Evolutionary conservation across 2,888 invertebrate species (phyloP), one percentile per base, ranked within the genome.

Genomic region (Stramonita haemastoma): DNA sequence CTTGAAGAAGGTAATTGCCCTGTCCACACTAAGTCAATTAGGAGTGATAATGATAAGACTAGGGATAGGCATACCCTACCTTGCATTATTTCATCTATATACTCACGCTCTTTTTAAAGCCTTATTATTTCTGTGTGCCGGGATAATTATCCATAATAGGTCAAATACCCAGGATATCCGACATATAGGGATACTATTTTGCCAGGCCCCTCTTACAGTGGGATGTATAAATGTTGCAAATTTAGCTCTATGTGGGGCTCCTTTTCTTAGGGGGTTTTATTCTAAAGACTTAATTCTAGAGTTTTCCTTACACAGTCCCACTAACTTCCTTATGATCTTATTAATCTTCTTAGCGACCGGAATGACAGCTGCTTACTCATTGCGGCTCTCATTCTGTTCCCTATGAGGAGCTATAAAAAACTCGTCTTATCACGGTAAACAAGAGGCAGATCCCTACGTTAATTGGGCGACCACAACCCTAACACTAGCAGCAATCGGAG

Each of bases 1-100:
- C 96, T 96, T 97, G 95, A 98, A 98, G 96, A 98, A 97, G 96
- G 97, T 97, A 97, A 97, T 98, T 97, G 97, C 97, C 94, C 96
- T 97, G 94, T 97, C 97, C 0, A 97, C 97, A 92, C 97, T 98
- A 96, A 97, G 97, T 1, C 98, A 98, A 95, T 96, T 98, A 95
- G 97, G 97, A 0, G 96, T 98, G 95, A 97, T 98, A 97, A 97
- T 97, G 95, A 97, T 97, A 96, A 96, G 97, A 96, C 96, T 97
- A 95, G 96, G 96, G 0, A 95, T 97, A 93, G 97, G 97, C 0
- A 96, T 96, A 91, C 94, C 95, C 92, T 95, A 96, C 91, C 96
- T 97, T 94, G 97, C 97, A 93, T 97, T 97, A 97, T 97, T 97
- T 97, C 97, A 97, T 97, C 96, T 97, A 95, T 96, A 97, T 95